Evolutionary conservation across 30 jellyfish, hydroid and myxozoan genomes (phyloP), one percentile per base, ranked within the genome.

Genomic region (Cassiopea andromeda): DNA sequence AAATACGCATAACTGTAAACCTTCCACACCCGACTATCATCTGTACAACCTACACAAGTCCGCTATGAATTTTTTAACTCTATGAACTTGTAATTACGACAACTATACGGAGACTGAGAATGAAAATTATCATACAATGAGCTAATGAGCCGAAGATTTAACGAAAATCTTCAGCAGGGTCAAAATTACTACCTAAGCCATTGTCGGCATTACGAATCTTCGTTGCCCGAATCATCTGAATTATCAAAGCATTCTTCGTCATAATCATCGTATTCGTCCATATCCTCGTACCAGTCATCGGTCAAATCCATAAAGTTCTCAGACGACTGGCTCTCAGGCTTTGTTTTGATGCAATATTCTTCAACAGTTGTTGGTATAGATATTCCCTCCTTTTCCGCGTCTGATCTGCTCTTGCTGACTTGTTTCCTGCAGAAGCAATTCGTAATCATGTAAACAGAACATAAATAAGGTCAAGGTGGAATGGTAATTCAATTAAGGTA

Each of bases 211-310:
- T 89, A 89, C 88, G 92, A 80, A 84, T 89, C 98, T 59, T 89
- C 99, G 85, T 91, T 95, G 27, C 99, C 99, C 27, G 99, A 95
- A 61, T 95, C 99, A 83, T 95, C 99, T 54, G 86, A 71, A 81
- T 95, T 91, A 78, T 89, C 97, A 87, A 95, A 90, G 54, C 98
- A 93, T 60, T 94, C 98, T 69, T 95, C 97, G 81, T 91, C 98
- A 73, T 86, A 97, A 13, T 95, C 99, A 60, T 93, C 97, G 69
- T 95, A 80, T 66, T 72, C 98, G 78, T 91, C 97, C 79, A 91
- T 70, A 78, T 95, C 99, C 57, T 95, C 99, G 87, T 95, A 95
- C 99, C 99, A 95, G 87, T 95, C 99, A 70, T 95, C 99, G 75
- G 97, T 85, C 54, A 86, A 78, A 87, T 95, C 99, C 91, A 90